Evolutionary conservation across 2,797 vertebrate species (phyloP).

Genomic region (Galaxias olidus): DNA sequence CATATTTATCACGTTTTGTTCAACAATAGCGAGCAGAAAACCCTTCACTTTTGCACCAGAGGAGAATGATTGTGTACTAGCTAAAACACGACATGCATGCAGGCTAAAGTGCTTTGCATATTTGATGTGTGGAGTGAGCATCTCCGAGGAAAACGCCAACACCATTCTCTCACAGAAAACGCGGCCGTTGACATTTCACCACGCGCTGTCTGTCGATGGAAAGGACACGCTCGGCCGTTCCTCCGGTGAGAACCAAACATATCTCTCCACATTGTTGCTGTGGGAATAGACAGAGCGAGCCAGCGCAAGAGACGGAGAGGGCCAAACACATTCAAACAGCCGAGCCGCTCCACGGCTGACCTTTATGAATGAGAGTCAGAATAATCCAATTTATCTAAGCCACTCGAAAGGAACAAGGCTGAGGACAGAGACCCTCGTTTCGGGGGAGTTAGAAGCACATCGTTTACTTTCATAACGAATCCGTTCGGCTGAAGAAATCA

Average conservation of each 20-base stretch:
- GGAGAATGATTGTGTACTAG: too few relatives aligned
- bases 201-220: constrained; percentile 1
- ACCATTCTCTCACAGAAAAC: too few relatives aligned
- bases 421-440: constrained; percentile 3
- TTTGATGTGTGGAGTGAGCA: too few relatives aligned
- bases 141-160: too few relatives aligned
- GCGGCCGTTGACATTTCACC: constrained; percentile 8
- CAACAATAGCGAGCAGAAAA: too few relatives aligned
- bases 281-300: background rate
- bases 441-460: too few relatives aligned
- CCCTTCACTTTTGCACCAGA: too few relatives aligned
- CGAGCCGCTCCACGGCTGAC: constrained; percentile 23
- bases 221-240: constrained; percentile 19
- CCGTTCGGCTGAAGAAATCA: too few relatives aligned
- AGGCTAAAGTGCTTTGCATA: too few relatives aligned
- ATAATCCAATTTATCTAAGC: constrained; percentile 13
- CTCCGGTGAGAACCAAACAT: constrained; percentile 18
- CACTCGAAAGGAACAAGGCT: constrained; percentile 28
- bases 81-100: too few relatives aligned
- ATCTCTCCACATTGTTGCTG: background rate
- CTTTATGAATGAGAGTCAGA: constrained; percentile 19
- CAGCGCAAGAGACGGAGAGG: constrained; percentile 6
- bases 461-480: too few relatives aligned
- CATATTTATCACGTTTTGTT: too few relatives aligned
- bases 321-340: constrained; percentile 18